These are phyloP conservation scores for Agonopterix arenella DNA, from an alignment of 2,888 invertebrate genomes.

Conservation along the genomic window DNA sequence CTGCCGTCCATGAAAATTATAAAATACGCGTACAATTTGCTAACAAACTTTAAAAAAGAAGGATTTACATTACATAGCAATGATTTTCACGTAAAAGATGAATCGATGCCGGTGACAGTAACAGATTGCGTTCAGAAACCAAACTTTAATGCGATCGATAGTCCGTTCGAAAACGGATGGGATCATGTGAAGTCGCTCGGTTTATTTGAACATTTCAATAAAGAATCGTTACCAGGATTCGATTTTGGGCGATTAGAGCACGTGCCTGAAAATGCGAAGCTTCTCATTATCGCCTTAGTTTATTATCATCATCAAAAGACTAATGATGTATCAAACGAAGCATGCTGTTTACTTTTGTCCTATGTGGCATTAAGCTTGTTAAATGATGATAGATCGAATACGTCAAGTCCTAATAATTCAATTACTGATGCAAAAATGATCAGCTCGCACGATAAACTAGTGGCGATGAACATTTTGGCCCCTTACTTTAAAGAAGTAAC, in stretches of 20 bases:
- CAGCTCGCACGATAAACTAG: conserved; percentile 12
- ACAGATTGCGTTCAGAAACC: conserved; percentile 19
- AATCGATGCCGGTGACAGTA: neutral
- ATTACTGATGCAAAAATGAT: conserved; percentile 8
- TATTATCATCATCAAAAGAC: conserved; percentile 26
- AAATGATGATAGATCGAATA: conserved; percentile 4
- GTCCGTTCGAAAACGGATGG: conserved; percentile 40
- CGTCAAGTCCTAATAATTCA: conserved; percentile 1
- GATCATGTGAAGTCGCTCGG: conserved; percentile 11
- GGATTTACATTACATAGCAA: conserved; percentile 1
- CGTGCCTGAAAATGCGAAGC: conserved; percentile 20
- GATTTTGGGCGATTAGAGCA: conserved; percentile 14
- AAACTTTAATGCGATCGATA: conserved; percentile 15
- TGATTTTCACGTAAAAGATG: neutral
- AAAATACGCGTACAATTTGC: conserved; percentile 32
- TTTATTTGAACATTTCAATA: conserved; percentile 23
- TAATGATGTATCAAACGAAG: conserved; percentile 14
- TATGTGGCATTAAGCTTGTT: conserved; percentile 24
- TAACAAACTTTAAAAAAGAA: conserved; percentile 25
- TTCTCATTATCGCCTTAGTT: conserved; percentile 28
- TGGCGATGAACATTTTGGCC: conserved; percentile 18
- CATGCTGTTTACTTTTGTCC: conserved; percentile 26
- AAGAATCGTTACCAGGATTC: conserved; percentile 12
- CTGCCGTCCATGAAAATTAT: conserved; percentile 28
- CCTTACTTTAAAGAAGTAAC: neutral